phyloP scores from a whole-genome alignment of 2,888 invertebrate species.

The Plusia festucae region DNA sequence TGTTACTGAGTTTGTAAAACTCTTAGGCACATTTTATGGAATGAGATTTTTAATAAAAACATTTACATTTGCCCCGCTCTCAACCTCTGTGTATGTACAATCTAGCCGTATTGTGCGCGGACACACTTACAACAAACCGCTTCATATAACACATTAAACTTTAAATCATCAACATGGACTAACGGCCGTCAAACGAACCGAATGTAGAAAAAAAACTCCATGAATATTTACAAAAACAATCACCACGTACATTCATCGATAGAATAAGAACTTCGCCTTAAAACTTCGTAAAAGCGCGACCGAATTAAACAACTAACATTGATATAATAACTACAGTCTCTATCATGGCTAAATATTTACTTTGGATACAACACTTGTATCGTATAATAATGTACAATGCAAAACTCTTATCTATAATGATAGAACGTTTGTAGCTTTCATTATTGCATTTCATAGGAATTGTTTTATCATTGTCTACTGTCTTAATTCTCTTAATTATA shows the following conservation, averaged over 20 bases:
- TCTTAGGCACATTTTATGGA: conserved; percentile 85
- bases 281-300: conserved; percentile 78
- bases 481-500: conserved; percentile 57
- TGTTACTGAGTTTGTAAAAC: conserved; percentile 75
- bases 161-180: conserved; percentile 47
- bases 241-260: conserved; percentile 60
- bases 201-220: conserved; percentile 37
- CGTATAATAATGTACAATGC: conserved; percentile 54
- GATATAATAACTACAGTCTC: conserved; percentile 85
- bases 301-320: conserved; percentile 83
- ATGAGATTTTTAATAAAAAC: conserved; percentile 68
- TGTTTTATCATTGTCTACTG: conserved; percentile 51
- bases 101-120: conserved; percentile 65
- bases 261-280: conserved; percentile 65
- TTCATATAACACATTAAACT: conserved; percentile 57
- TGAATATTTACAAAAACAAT: conserved; percentile 76
- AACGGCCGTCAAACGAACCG: conserved; percentile 41
- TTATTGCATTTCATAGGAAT: conserved; percentile 72
- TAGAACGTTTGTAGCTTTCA: conserved; percentile 63
- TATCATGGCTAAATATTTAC: conserved; percentile 77
- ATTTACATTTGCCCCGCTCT: conserved; percentile 79
- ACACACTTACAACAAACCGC: conserved; percentile 62
- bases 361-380: conserved; percentile 63
- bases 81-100: conserved; percentile 76
- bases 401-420: conserved; percentile 56